phyloP scores from a whole-genome alignment of 2,888 invertebrate species.

The Agrochola lychnidis region DNA sequence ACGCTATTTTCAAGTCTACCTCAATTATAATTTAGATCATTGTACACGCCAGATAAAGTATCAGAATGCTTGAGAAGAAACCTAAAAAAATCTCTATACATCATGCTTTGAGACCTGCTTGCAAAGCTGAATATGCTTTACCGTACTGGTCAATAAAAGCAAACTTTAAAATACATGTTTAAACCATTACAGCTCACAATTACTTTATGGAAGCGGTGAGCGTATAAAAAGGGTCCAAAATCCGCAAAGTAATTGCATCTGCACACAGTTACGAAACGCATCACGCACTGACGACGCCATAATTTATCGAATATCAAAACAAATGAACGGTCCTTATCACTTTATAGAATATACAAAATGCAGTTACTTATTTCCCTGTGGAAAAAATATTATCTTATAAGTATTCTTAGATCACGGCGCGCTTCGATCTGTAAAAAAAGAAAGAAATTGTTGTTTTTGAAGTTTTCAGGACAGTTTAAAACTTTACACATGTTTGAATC shows the following conservation, averaged over 20 bases:
- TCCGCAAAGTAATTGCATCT: constrained; percentile 89
- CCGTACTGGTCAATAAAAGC: constrained; percentile 86
- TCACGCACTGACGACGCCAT: constrained; percentile 88
- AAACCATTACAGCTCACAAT: constrained; percentile 86
- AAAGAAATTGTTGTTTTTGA: constrained; percentile 68
- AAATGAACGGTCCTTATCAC: constrained; percentile 91
- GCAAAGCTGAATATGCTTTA: constrained; percentile 86
- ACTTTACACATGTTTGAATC: neutral
- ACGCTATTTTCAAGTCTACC: constrained; percentile 57
- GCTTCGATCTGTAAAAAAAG: constrained; percentile 87
- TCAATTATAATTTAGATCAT: constrained; percentile 64
- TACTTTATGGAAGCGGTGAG: constrained; percentile 89
- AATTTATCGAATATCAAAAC: constrained; percentile 90
- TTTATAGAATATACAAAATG: constrained; percentile 91
- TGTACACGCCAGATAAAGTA: constrained; percentile 74
- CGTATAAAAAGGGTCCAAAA: constrained; percentile 89
- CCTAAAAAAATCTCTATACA: constrained; percentile 89
- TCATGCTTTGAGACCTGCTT: constrained; percentile 87
- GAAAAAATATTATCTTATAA: constrained; percentile 91
- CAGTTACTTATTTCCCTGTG: constrained; percentile 91
- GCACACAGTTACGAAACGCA: constrained; percentile 86
- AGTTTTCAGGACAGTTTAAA: constrained; percentile 12
- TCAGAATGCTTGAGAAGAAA: constrained; percentile 88
- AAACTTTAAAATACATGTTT: constrained; percentile 86
- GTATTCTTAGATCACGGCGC: constrained; percentile 91